phyloP scores from a whole-genome alignment of 2,888 invertebrate genomes.

The Keiferia lycopersicella region DNA sequence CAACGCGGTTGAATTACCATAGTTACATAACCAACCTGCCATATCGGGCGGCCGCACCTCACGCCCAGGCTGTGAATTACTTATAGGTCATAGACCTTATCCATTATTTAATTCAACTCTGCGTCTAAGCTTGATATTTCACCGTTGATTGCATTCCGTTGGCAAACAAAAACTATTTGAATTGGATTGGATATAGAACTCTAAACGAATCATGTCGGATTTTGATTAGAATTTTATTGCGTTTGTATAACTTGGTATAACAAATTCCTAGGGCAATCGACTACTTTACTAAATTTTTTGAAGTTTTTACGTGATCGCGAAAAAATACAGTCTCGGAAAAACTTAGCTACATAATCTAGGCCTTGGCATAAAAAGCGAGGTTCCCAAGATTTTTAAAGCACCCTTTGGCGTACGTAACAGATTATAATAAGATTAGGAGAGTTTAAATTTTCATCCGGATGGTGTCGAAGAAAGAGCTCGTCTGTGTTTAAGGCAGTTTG shows the following conservation, averaged over 20 bases:
- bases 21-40: conserved; percentile 81
- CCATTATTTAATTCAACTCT: conserved; percentile 66
- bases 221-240: conserved; percentile 6
- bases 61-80: conserved; percentile 78
- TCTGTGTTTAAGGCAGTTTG: conserved; percentile 61
- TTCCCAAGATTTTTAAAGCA: conserved; percentile 26
- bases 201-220: not conserved
- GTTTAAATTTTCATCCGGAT: conserved; percentile 60
- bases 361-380: conserved; percentile 10
- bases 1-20: conserved; percentile 40
- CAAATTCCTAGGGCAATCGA: not conserved
- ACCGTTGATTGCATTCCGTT: conserved; percentile 46
- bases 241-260: not conserved
- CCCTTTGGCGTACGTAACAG: conserved; percentile 27
- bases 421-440: conserved; percentile 44
- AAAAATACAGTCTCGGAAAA: not conserved
- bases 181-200: conserved; percentile 18
- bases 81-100: conserved; percentile 77
- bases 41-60: conserved; percentile 76
- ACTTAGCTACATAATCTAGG: not conserved
- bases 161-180: conserved; percentile 27
- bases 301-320: not conserved
- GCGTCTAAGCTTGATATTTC: conserved; percentile 50
- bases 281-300: not conserved
- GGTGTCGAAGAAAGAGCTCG: conserved; percentile 49